Conservation (phyloP, 2,888 invertebrate genomes). For the Pyrocoelia pectoralis region DNA sequence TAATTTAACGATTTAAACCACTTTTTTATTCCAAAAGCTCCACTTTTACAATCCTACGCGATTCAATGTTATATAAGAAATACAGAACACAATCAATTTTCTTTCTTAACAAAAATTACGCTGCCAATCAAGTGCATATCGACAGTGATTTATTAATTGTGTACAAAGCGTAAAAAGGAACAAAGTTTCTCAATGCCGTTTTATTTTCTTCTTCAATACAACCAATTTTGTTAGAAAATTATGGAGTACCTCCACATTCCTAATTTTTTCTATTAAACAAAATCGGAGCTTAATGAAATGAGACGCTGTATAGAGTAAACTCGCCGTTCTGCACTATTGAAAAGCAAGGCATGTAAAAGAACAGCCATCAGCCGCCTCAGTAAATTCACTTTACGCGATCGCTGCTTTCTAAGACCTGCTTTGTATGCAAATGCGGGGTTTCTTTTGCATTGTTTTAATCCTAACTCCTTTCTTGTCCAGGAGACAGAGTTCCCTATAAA, state of each 20-base stretch:
- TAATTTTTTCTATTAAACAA: slow-evolving; percentile 35
- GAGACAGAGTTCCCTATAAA: slow-evolving; percentile 34
- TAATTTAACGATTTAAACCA: slow-evolving; percentile 1
- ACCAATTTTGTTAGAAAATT: slow-evolving; percentile 14
- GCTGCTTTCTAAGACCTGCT: slow-evolving; percentile 51
- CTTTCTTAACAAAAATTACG: slow-evolving; percentile 34
- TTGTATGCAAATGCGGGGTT: slow-evolving; percentile 55
- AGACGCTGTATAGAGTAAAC: slow-evolving; percentile 35
- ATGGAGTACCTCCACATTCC: slow-evolving; percentile 22
- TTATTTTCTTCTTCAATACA: slow-evolving; percentile 19
- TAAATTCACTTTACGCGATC: slow-evolving; percentile 55
- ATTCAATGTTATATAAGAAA: slow-evolving; percentile 22
- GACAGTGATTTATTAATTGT: slow-evolving; percentile 37
- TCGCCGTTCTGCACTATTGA: slow-evolving; percentile 44
- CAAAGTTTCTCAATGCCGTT: slow-evolving; percentile 32
- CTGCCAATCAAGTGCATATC: slow-evolving; percentile 34
- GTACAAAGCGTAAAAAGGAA: slow-evolving; percentile 32
- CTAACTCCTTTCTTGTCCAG: slow-evolving; percentile 45
- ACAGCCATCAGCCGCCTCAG: slow-evolving; percentile 51
- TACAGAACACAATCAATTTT: slow-evolving; percentile 31
- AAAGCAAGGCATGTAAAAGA: slow-evolving; percentile 51
- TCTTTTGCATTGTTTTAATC: slow-evolving; percentile 56
- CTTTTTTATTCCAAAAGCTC: not conserved
- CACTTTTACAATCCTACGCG: slow-evolving; percentile 11
- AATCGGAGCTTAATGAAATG: slow-evolving; percentile 38